Percentiles rank a stretch among this genome's conserved stretches.
Conservation (phyloP, 2,797 vertebrate genomes). For the Gobionotothen gibberifrons region DNA sequence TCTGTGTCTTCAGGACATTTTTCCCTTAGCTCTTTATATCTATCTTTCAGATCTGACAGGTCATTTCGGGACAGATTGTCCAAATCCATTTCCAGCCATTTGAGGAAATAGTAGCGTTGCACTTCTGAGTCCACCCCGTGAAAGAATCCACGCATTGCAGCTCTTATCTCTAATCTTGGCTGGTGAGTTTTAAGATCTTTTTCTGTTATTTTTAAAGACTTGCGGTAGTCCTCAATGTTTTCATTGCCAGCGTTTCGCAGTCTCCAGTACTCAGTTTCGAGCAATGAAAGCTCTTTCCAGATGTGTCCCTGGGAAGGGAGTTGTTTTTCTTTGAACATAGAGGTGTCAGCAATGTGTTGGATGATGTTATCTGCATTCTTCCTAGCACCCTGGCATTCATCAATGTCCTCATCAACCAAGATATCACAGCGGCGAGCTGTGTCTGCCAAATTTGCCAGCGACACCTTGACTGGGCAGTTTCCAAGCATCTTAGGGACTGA, state of each 20-base stretch:
- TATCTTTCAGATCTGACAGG: conserved; percentile 49
- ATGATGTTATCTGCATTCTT: conserved; percentile 55
- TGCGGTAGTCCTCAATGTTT: conserved; percentile 48
- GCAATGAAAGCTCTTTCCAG: conserved; percentile 64
- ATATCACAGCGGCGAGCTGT: conserved; percentile 58
- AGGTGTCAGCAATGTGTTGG: conserved; percentile 40
- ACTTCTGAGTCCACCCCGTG: conserved; percentile 32
- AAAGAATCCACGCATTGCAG: conserved; percentile 67
- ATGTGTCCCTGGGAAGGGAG: conserved; percentile 73
- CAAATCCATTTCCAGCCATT: conserved; percentile 78
- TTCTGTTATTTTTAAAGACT: conserved; percentile 48
- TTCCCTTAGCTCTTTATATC: conserved; percentile 39
- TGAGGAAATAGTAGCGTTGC: conserved; percentile 75
- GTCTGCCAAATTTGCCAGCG: conserved; percentile 68
- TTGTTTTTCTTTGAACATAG: conserved; percentile 63
- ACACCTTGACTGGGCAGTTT: conserved; percentile 8
- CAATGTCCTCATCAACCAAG: conserved; percentile 70
- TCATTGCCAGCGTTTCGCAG: conserved; percentile 41
- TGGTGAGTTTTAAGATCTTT: conserved; percentile 61
- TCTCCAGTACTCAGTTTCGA: conserved; percentile 76
- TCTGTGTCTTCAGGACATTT: not conserved
- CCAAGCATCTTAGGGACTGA: conserved; percentile 30
- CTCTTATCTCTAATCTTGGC: conserved; percentile 38
- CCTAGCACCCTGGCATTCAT: conserved; percentile 65
- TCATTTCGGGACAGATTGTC: conserved; percentile 54